Evolutionary conservation across 2,113 vertebrate species (phyloP).

Genomic region (Atractosteus spatula): DNA sequence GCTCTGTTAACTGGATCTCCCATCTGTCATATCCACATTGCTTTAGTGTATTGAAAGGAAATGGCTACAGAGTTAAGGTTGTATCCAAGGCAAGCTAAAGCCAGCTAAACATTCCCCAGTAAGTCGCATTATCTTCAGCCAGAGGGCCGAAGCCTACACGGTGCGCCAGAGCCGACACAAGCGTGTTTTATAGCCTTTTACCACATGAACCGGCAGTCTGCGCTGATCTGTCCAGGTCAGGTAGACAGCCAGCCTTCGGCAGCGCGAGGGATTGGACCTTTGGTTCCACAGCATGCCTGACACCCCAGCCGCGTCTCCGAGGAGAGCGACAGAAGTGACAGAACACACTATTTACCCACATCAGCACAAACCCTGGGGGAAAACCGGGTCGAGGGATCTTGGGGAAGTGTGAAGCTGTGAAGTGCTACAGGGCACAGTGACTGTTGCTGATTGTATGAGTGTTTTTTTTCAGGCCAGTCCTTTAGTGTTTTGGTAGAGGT

Average conservation of each 20-base stretch:
- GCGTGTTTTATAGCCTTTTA: slow-evolving; percentile 26
- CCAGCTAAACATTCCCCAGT: slow-evolving; percentile 3
- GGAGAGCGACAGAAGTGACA: no score
- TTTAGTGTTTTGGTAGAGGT: no score
- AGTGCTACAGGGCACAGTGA: neutral
- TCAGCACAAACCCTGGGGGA: no score
- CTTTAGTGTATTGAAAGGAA: no score
- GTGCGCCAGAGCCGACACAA: slow-evolving; percentile 24
- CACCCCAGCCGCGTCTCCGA: neutral
- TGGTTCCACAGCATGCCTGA: neutral
- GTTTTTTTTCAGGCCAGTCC: no score
- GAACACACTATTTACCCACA: no score
- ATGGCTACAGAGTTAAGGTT: slow-evolving; percentile 5
- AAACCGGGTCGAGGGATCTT: no score
- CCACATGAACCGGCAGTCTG: neutral
- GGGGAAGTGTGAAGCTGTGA: no score
- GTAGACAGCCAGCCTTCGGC: neutral
- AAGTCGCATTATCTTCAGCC: slow-evolving; percentile 28
- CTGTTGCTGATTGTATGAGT: no score
- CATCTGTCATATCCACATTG: no score
- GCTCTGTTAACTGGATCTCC: no score
- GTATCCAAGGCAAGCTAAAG: slow-evolving; percentile 7
- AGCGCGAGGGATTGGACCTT: neutral
- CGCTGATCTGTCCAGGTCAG: slow-evolving; percentile 22
- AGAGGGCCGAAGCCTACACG: neutral